A percentile compares a stretch with the other conserved stretches of the same genome.
Evolutionary conservation across 2,797 vertebrate species (phyloP).

Genomic region (Melanotaenia maccullochi): DNA sequence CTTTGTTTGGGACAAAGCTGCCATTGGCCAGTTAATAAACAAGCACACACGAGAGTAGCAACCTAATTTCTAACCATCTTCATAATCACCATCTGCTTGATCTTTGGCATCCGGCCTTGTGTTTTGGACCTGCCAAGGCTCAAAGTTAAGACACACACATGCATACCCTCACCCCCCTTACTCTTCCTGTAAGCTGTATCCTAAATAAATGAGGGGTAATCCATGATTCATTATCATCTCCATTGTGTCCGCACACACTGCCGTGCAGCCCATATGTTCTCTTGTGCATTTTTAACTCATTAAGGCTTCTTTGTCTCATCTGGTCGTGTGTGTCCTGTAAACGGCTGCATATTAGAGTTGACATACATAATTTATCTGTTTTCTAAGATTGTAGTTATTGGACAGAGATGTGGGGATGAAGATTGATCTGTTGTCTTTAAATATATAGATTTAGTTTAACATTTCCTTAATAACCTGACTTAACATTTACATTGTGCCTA

Average conservation of each 20-base stretch:
- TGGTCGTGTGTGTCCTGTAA: conserved; percentile 34
- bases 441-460: not conserved
- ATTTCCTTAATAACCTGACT: not conserved
- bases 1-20: conserved; percentile 37
- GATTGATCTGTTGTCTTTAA: not conserved
- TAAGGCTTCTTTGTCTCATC: conserved; percentile 69
- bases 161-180: not conserved
- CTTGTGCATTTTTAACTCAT: conserved; percentile 68
- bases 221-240: conserved; percentile 75
- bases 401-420: not conserved
- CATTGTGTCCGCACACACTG: conserved; percentile 63
- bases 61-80: conserved; percentile 47
- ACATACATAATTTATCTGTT: conserved; percentile 13
- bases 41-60: conserved; percentile 21
- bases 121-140: conserved; percentile 31
- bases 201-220: conserved; percentile 81
- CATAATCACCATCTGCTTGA: conserved; percentile 77
- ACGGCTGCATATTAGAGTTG: not conserved
- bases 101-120: conserved; percentile 65
- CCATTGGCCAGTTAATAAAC: conserved; percentile 31
- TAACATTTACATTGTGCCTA: not conserved
- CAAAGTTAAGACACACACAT: conserved; percentile 17
- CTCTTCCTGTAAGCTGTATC: conserved; percentile 64
- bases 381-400: not conserved
- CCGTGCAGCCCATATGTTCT: conserved; percentile 68